Evolutionary conservation across 2,888 invertebrate species (phyloP).

Genomic region (Folsomia manolachei): DNA sequence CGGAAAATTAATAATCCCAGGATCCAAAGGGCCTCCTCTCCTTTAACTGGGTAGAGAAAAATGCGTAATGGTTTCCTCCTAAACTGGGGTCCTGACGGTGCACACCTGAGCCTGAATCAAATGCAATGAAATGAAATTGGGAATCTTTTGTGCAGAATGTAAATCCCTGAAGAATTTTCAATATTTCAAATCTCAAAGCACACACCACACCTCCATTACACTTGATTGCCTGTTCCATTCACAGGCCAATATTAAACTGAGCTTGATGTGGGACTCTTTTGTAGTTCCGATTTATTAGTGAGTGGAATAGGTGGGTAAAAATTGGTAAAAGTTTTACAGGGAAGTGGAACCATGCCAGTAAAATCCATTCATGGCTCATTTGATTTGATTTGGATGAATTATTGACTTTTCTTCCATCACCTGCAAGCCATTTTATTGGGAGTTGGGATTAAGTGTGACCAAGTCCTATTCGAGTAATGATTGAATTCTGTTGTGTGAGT

Average conservation of each 20-base stretch:
- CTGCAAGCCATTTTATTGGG: not conserved
- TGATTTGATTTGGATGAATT: not conserved
- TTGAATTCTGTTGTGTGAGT: too few species aligned
- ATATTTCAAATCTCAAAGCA: not conserved
- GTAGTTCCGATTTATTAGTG: not conserved
- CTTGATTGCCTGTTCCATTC: constrained; percentile 8
- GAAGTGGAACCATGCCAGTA: too few species aligned
- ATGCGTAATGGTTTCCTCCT: not conserved
- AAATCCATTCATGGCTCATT: too few species aligned
- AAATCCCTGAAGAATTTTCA: constrained; percentile 8
- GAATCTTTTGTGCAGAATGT: not conserved
- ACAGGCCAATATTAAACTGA: not conserved
- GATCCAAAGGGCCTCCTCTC: not conserved
- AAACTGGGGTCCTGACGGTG: too few species aligned
- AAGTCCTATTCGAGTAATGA: too few species aligned
- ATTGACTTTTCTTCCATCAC: not conserved
- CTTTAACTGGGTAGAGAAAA: too few species aligned
- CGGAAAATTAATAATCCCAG: not conserved
- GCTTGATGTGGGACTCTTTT: not conserved
- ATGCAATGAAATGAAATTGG: not conserved
- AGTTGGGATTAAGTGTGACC: too few species aligned
- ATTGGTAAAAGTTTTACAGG: too few species aligned
- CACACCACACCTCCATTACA: constrained; percentile 8
- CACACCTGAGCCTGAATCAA: constrained; percentile 9
- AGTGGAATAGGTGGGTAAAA: too few species aligned